Percentiles rank a stretch among this genome's conserved stretches.
Conservation (phyloP, 23 tunicate genomes). For the Styela plicata region DNA sequence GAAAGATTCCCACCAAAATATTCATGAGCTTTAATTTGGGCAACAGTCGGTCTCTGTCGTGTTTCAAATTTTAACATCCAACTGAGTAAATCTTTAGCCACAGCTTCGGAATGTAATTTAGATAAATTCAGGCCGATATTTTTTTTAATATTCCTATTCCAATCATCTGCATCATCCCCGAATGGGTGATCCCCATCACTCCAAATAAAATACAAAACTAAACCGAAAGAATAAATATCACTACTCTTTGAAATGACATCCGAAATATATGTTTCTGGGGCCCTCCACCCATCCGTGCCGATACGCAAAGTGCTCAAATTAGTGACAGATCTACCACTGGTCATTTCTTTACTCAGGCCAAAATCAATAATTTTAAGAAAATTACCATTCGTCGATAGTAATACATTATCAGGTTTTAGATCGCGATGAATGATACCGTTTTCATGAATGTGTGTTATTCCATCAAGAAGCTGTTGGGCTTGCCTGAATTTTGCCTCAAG, state of each 20-base stretch:
- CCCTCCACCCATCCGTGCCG: conserved; percentile 12
- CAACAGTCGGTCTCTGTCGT: too few relatives aligned
- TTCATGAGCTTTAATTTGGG: too few relatives aligned
- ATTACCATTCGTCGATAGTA: not conserved
- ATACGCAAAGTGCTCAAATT: conserved; percentile 12
- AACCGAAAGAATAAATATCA: not conserved
- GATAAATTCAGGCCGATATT: not conserved
- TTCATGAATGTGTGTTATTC: not conserved
- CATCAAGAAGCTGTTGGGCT: conserved; percentile 8
- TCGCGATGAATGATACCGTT: not conserved
- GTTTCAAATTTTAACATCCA: not conserved
- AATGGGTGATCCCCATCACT: too few relatives aligned
- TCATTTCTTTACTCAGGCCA: conserved; percentile 9
- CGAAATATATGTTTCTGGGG: not conserved
- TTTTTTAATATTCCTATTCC: conserved; percentile 5
- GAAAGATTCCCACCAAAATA: too few relatives aligned
- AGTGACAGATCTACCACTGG: not conserved
- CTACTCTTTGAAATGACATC: not conserved
- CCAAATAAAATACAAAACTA: conserved; percentile 2
- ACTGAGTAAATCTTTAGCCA: not conserved
- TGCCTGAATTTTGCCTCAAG: not conserved
- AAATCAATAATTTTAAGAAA: conserved; percentile 12
- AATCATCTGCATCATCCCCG: too few relatives aligned
- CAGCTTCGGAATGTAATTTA: not conserved
- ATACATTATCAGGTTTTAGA: too few relatives aligned